These are phyloP conservation scores for Atopsyche davidsoni DNA, from an alignment of 1,140 invertebrate genomes.

Conservation along the genomic window DNA sequence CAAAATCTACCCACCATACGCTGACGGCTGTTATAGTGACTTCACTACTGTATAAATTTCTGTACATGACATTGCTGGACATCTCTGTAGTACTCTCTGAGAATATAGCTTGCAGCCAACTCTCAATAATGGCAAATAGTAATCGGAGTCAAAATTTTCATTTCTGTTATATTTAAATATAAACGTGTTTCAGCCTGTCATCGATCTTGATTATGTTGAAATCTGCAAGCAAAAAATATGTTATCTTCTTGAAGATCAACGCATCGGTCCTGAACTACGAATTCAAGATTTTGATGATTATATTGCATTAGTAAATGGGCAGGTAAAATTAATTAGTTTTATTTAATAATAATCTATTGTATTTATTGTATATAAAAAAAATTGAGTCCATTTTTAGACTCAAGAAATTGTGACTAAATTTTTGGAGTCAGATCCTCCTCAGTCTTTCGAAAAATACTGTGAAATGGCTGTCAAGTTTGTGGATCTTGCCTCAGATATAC, in stretches of 20 bases:
- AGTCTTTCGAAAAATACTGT: constrained; percentile 62
- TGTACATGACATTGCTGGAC: no score
- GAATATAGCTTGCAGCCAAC: no score
- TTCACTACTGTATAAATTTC: no score
- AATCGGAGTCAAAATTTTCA: no score
- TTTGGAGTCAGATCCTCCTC: constrained; percentile 54
- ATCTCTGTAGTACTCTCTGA: no score
- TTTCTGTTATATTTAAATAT: not conserved
- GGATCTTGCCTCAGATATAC: constrained; percentile 57
- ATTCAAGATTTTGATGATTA: constrained; percentile 78
- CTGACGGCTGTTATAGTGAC: no score
- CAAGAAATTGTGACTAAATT: constrained; percentile 59
- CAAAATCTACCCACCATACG: no score
- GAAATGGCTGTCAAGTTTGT: constrained; percentile 61
- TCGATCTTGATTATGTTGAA: constrained; percentile 58
- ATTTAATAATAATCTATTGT: constrained; percentile 6
- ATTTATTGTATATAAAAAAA: constrained; percentile 5
- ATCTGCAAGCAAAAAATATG: constrained; percentile 51
- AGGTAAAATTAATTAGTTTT: constrained; percentile 39
- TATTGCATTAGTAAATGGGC: constrained; percentile 69
- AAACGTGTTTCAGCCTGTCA: constrained; percentile 53
- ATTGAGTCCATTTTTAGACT: constrained; percentile 38
- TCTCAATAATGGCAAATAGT: no score
- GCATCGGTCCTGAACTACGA: constrained; percentile 61
- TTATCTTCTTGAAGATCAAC: constrained; percentile 60